Base-by-base conservation (phyloP, 2,113 vertebrate genomes). In the Eptesicus fuscus region DNA sequence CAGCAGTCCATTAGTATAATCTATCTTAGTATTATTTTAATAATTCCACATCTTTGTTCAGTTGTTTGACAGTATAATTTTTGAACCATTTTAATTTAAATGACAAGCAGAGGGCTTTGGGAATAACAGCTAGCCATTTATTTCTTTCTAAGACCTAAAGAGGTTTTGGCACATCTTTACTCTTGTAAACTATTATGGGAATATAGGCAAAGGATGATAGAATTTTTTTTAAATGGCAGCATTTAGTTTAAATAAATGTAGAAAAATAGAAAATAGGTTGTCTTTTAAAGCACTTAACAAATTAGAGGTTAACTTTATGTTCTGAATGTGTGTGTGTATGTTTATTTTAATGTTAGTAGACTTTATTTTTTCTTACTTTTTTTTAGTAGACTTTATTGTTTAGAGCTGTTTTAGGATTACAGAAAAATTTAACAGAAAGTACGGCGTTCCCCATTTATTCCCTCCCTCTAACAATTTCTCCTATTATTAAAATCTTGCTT, bases 201-300 rank as follows among this genome's bases (percentile, higher is more conserved):
- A 53, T 22, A 69, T 42, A 56, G 37, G 23, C 28, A 53, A 83
- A 95, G 79, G 9, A 49, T 86, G 40, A 89, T 53, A 83, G 37
- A 73, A 95, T 83, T 91, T 92, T 92, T 89, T 70, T 90, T 10
- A 51, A 71, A 56, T 76, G n/a, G 28, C 59, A 92, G 32, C 56
- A 83, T 73, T 95, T 73, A 94, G 80, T 87, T 96, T 96, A 91
- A 82, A 61, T 95, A 94, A 89, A 89, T 83, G 17, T 85, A 78
- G 28, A 83, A 96, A 93, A 93, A 42, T 18, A 65, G 6, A 83
- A 84, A 65, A 56, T 61, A 76, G 13, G 9, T 73, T 79, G 12
- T 61, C 28, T 96, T 69, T 88, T 83, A 83, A 10, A 70, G 42
- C 17, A 87, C 35, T 83, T 67, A 86, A 84, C 35, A 69, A 83